Percentiles rank a stretch among this genome's conserved stretches.
phyloP scores from a whole-genome alignment of 1,140 invertebrate species.

The Solen grandis region DNA sequence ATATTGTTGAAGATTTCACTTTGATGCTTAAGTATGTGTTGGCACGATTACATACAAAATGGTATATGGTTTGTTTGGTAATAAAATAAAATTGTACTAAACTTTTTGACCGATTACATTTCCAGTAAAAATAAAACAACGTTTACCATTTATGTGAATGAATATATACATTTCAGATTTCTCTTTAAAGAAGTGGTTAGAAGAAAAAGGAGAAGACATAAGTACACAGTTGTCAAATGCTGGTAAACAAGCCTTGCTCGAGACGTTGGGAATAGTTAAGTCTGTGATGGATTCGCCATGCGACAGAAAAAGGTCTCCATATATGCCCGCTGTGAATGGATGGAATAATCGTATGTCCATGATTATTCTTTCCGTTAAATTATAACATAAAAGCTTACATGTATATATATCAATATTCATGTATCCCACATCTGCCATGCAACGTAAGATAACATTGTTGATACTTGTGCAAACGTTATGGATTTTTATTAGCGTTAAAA shows the following conservation, averaged over 20 bases:
- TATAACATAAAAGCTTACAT: neutral
- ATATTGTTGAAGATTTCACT: no score
- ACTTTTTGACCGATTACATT: no score
- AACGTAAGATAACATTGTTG: neutral
- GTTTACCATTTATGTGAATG: neutral
- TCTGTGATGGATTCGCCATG: conserved; percentile 9
- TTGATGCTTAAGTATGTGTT: no score
- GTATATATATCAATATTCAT: neutral
- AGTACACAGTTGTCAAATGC: neutral
- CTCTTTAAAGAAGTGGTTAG: conserved; percentile 18
- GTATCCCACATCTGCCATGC: no score
- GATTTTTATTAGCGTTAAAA: neutral
- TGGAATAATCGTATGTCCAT: conserved; percentile 35
- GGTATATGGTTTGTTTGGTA: no score
- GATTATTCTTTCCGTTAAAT: neutral
- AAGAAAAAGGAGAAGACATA: conserved; percentile 4
- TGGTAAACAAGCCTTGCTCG: conserved; percentile 5
- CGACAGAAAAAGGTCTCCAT: conserved; percentile 19
- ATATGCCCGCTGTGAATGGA: conserved; percentile 19
- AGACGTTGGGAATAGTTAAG: neutral
- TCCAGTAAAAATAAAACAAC: no score
- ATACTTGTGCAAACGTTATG: neutral
- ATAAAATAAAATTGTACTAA: no score
- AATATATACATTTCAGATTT: no score
- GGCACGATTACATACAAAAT: no score